Conservation (phyloP, 2,888 invertebrate genomes). For the Ischnura elegans region DNA sequence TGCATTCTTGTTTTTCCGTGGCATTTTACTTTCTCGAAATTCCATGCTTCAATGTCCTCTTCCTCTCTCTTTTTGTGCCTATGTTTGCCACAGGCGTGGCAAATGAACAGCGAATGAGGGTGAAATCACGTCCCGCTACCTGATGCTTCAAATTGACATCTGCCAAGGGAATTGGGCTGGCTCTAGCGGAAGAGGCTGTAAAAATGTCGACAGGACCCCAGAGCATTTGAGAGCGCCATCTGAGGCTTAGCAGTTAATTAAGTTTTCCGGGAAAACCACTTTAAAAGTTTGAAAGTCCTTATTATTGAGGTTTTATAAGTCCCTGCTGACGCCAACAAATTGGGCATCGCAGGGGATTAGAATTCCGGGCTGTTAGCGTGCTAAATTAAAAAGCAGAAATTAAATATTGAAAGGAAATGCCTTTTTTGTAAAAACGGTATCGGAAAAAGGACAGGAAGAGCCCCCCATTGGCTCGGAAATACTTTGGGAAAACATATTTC, state of each 20-base stretch:
- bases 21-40: too few relatives aligned
- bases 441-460: not conserved
- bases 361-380: not conserved
- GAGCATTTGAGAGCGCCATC: not conserved
- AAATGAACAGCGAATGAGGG: not conserved
- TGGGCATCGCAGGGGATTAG: not conserved
- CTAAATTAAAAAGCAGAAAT: not conserved
- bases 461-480: not conserved
- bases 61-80: too few relatives aligned
- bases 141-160: not conserved
- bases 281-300: not conserved
- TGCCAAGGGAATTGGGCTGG: not conserved
- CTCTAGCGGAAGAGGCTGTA: not conserved
- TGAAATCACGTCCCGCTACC: not conserved
- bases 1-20: too few relatives aligned
- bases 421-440: not conserved
- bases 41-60: too few relatives aligned
- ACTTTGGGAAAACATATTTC: not conserved
- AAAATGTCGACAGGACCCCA: not conserved
- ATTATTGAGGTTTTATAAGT: slow-evolving; percentile 3
- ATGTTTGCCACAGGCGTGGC: not conserved
- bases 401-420: not conserved
- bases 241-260: not conserved
- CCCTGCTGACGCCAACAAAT: not conserved
- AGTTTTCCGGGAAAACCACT: not conserved